Conservation (phyloP, 2,113 vertebrate genomes). For the Gavia stellata region DNA sequence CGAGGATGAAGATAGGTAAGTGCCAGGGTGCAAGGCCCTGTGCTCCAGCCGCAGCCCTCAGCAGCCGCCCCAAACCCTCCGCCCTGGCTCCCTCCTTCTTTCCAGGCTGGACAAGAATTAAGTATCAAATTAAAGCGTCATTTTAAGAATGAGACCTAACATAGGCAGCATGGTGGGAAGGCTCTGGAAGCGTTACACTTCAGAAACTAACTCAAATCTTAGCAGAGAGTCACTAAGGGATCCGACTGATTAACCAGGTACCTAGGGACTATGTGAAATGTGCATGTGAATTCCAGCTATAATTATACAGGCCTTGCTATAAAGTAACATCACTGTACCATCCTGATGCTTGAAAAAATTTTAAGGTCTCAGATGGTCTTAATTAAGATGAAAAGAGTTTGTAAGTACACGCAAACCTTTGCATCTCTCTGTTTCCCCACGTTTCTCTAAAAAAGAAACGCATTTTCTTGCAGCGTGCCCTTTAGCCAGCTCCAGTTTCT, state of each 20-base stretch:
- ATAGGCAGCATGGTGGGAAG: background rate
- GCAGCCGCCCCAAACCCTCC: background rate
- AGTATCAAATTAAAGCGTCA: background rate
- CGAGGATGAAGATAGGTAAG: background rate
- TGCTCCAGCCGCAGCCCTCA: background rate
- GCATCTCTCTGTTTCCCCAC: background rate
- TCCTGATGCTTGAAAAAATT: background rate
- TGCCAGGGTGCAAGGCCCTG: no score
- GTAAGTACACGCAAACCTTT: background rate
- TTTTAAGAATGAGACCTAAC: background rate
- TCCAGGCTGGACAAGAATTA: background rate
- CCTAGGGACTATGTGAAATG: rapidly evolving
- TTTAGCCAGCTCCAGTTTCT: background rate
- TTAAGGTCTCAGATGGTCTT: background rate
- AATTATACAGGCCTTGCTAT: background rate
- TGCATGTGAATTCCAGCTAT: background rate
- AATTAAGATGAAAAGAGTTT: background rate
- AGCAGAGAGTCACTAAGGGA: background rate
- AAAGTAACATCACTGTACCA: background rate
- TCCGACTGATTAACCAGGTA: background rate
- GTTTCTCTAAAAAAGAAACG: background rate
- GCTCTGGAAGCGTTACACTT: background rate
- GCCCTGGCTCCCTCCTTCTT: background rate
- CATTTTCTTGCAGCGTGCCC: background rate
- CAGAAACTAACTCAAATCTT: background rate